A percentile compares a stretch with the other conserved stretches of the same genome.
These are phyloP conservation scores for Alloplasta piceator DNA, from an alignment of 2,888 invertebrate genomes.

Conservation along the genomic window DNA sequence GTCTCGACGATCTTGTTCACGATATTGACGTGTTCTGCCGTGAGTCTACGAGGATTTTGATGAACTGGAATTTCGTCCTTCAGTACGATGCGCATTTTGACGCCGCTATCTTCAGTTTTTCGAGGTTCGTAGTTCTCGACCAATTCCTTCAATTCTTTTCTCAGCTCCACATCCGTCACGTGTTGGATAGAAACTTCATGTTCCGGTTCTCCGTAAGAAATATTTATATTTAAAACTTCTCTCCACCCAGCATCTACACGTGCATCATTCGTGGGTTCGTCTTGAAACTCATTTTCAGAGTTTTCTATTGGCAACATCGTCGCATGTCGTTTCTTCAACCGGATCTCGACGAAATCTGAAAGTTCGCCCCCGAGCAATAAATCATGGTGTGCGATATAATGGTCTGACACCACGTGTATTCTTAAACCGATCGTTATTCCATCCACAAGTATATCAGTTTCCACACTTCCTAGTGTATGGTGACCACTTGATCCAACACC, in stretches of 20 bases:
- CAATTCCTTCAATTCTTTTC: neutral
- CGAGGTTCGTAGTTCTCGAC: neutral
- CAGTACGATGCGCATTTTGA: neutral
- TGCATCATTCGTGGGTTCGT: too few species aligned
- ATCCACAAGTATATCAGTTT: neutral
- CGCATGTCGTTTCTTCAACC: too few species aligned
- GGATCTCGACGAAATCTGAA: too few species aligned
- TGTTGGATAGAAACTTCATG: too few species aligned
- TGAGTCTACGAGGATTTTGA: neutral
- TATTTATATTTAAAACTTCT: too few species aligned
- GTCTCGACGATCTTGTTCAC: constrained; percentile 52
- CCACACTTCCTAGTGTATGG: neutral
- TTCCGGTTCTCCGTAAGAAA: too few species aligned
- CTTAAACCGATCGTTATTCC: neutral
- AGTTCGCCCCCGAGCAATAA: too few species aligned
- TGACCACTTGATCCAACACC: neutral
- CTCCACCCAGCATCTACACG: too few species aligned
- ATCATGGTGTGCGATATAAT: too few species aligned
- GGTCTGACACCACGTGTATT: neutral
- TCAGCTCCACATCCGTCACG: neutral
- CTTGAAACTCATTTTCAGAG: too few species aligned
- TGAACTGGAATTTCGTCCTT: neutral
- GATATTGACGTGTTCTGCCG: neutral
- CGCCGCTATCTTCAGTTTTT: neutral
- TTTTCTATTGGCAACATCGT: too few species aligned